Conservation (phyloP, 2,888 invertebrate species). For the Temnothorax unifasciatus region DNA sequence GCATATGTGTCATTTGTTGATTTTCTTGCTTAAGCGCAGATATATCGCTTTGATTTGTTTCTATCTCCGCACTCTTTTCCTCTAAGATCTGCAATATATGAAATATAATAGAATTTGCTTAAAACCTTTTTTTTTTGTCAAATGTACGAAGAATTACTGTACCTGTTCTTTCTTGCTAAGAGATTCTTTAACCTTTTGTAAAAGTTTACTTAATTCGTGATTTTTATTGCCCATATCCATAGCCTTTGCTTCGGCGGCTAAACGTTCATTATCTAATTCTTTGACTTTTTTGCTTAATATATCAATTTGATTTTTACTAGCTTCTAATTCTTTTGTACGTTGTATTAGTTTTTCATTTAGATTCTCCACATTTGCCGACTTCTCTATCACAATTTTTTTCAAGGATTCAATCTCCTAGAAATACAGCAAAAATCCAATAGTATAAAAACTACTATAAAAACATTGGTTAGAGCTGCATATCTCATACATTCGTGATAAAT, state of each 20-base stretch:
- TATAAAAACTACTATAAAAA: conserved; percentile 22
- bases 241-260: conserved; percentile 59
- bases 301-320: conserved; percentile 70
- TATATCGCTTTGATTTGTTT: conserved; percentile 77
- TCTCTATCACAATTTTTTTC: conserved; percentile 81
- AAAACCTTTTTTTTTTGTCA: not conserved
- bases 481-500: not conserved
- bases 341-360: conserved; percentile 65
- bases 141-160: conserved; percentile 14
- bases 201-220: conserved; percentile 71
- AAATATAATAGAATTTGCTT: conserved; percentile 27
- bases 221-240: conserved; percentile 69
- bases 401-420: conserved; percentile 80
- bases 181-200: conserved; percentile 78
- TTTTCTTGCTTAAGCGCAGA: conserved; percentile 81
- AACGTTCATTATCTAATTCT: conserved; percentile 72
- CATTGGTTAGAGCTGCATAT: not conserved
- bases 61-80: conserved; percentile 77
- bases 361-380: conserved; percentile 74
- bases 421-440: not conserved
- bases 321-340: conserved; percentile 75
- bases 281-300: conserved; percentile 71
- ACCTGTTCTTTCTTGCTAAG: conserved; percentile 80
- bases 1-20: conserved; percentile 77
- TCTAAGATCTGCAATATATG: conserved; percentile 76